phyloP scores from a whole-genome alignment of 2,113 vertebrate genomes.

The Natator depressus region DNA sequence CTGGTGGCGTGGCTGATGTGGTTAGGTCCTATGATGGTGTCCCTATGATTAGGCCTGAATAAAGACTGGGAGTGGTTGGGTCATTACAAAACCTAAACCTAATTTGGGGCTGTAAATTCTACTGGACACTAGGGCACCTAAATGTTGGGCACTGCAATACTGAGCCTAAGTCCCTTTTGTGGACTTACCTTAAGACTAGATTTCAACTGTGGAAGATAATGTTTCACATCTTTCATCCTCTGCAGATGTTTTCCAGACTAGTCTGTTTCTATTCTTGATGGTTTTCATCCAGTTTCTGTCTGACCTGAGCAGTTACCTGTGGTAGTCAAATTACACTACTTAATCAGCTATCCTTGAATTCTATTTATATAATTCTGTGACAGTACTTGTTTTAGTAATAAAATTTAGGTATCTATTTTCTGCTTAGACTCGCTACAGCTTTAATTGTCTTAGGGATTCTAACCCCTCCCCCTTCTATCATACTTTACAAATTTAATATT shows the following conservation, averaged over 20 bases:
- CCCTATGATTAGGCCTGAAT: too few relatives aligned
- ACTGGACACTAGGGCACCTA: not conserved
- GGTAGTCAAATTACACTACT: not conserved
- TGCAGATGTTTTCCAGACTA: not conserved
- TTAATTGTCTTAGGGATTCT: not conserved
- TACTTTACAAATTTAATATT: not conserved
- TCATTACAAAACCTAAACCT: not conserved
- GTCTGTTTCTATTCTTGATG: not conserved
- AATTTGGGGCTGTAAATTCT: not conserved
- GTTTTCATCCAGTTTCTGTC: not conserved
- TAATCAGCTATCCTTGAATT: not conserved
- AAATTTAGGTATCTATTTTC: not conserved
- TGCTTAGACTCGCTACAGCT: not conserved
- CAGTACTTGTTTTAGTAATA: not conserved
- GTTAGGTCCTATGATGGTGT: too few relatives aligned
- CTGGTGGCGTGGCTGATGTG: too few relatives aligned
- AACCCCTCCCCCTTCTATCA: not conserved
- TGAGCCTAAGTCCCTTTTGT: not conserved
- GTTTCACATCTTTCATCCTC: not conserved
- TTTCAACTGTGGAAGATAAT: not conserved
- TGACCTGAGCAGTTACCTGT: not conserved
- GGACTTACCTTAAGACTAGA: not conserved
- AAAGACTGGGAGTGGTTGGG: too few relatives aligned
- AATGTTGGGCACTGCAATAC: not conserved
- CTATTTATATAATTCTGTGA: not conserved